Evolutionary conservation across 2,797 vertebrate species (phyloP), one percentile per base, ranked within the genome.

Genomic region (Sciurus carolinensis): DNA sequence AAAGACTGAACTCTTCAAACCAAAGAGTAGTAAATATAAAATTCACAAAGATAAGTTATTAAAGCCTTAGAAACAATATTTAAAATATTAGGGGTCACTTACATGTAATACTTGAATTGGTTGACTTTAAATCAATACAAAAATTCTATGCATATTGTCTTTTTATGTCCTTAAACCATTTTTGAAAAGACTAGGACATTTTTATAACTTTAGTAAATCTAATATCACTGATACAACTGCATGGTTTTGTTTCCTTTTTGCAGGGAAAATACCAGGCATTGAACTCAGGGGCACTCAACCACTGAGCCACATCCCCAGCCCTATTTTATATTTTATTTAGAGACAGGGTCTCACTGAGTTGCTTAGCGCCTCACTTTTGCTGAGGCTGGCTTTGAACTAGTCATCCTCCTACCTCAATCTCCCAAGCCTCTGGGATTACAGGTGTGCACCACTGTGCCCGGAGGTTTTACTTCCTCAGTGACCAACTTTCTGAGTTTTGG

Each of bases 41-140:
- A 67, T 85, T 86, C 36, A 73, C 11, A 79, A 87, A 92, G 22
- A 5, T 72, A 90, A 82, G 6, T 44, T 87, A 71, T 69, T 80
- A 11, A 36, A 12, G 15, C 9, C 42, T 95, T 67, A 54, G 33
- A 88, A 92, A 90, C 5, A 93, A 79, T 71, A 87, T 83, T 72
- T 87, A 91, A 95, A 92, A 79, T 64, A 76, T 52, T 71, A 94
- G 47, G 12, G n/a, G 12, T 86, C n/a, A 92, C 8, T 73, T 17
- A 64, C 22, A n/a, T 94, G 5, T 54, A 83, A 90, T 47, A 71
- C 36, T 93, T 95, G 54, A 54, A 17, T 26, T 94, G 67, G n/a
- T 66, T 84, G 64, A 94, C 62, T 92, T 95, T 89, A 95, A 94
- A 81, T 87, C 47, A 94, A 81, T 79, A 42, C 1, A 28, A 71